Conservation (phyloP, 2,797 vertebrate species). For the Cephalopachus bancanus region DNA sequence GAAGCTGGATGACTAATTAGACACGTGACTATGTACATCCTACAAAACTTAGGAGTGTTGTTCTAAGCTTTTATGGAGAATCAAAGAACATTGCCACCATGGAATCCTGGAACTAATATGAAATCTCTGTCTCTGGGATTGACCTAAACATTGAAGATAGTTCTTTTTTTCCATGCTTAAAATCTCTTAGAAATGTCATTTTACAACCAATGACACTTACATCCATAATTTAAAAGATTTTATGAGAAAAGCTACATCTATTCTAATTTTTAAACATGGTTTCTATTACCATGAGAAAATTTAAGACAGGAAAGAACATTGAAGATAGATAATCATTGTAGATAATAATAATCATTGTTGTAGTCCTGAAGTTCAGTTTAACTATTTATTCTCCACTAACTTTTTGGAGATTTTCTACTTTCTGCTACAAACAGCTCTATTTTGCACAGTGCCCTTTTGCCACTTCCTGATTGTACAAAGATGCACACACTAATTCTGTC, state of each 20-base stretch:
- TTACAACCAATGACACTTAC: neutral
- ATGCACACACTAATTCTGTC: neutral
- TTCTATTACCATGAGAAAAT: neutral
- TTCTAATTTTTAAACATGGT: neutral
- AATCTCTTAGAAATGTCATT: neutral
- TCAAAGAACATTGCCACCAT: neutral
- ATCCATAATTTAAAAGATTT: neutral
- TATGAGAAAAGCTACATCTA: neutral
- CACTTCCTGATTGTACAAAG: neutral
- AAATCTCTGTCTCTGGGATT: neutral
- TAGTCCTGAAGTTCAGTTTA: neutral
- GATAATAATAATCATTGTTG: neutral
- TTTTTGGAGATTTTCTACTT: neutral
- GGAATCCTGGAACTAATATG: neutral
- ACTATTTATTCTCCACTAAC: neutral
- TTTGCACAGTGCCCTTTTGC: neutral
- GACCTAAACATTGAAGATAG: neutral
- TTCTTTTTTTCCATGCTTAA: neutral
- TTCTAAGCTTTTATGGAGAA: conserved; percentile 36
- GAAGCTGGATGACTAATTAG: conserved; percentile 68
- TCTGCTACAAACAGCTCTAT: neutral
- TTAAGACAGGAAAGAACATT: neutral
- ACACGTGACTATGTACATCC: neutral
- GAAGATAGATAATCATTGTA: neutral
- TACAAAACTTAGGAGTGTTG: conserved; percentile 48